Evolutionary conservation across 2,888 invertebrate genomes (phyloP).

Genomic region (Caenorhabditis sp.): DNA sequence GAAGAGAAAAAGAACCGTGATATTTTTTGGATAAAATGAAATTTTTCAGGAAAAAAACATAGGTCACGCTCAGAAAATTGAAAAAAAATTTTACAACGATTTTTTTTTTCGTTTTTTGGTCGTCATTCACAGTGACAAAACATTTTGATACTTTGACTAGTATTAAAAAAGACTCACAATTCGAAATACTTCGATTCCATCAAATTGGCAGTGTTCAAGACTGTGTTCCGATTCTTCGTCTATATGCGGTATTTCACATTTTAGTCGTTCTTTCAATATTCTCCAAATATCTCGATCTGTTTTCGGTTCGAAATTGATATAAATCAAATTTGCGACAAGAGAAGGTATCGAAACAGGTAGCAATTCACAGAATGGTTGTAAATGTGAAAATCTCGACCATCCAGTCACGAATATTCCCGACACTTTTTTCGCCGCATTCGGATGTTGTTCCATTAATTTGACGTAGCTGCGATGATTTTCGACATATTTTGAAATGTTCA

Average conservation of each 20-base stretch:
- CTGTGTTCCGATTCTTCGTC: constrained; percentile 5
- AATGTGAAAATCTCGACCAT: constrained; percentile 73
- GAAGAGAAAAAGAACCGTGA: no score
- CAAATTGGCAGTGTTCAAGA: constrained; percentile 29
- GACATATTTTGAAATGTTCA: constrained; percentile 78
- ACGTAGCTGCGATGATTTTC: constrained; percentile 82
- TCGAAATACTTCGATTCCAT: constrained; percentile 28
- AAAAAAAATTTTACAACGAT: no score
- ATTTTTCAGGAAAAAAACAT: no score
- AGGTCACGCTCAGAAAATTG: no score
- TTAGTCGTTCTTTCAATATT: constrained; percentile 17
- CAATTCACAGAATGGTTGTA: constrained; percentile 73
- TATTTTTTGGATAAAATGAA: no score
- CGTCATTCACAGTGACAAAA: no score
- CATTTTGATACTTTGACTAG: no score
- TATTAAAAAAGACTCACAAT: constrained; percentile 19
- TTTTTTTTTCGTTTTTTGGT: no score
- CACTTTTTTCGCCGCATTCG: constrained; percentile 17
- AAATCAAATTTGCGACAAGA: constrained; percentile 57
- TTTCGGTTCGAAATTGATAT: constrained; percentile 32
- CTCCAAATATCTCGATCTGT: constrained; percentile 9
- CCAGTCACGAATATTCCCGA: constrained; percentile 68
- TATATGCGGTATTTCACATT: background rate
- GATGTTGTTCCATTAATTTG: constrained; percentile 50
- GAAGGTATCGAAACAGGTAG: constrained; percentile 71